Base-by-base conservation (phyloP, 1,140 invertebrate genomes). In the Lerema accius region DNA sequence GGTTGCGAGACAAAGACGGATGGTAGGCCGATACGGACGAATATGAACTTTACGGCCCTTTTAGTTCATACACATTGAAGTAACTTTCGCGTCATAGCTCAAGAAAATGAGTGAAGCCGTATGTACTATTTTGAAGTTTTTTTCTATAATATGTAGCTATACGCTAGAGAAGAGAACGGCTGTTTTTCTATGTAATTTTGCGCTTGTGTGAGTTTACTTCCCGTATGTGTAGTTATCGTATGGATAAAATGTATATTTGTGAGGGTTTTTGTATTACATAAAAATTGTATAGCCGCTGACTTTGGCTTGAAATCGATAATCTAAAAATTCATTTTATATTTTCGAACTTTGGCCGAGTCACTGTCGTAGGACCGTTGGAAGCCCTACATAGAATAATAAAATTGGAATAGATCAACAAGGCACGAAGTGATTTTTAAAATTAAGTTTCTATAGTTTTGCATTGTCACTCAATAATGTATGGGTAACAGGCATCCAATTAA, bases 81-180 rank as follows among this genome's bases (percentile, higher is more conserved):
- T 67, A 64, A 80, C 70, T 79, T 73, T 86, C 73, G 67, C 66
- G 63, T 85, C 74, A 61, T 69, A 59, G 43, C 48, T 39, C 49
- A 68, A 69, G 69, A 76, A 79, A 78, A 73, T 74, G 67, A 82
- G 67, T 64, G 84, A 87, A 86, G 84, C 83, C 80, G 63, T 88
- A n/a, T n/a, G n/a, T n/a, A 88, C 80, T 86, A 90, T 89, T 90
- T 89, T 89, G 82, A 90, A 87, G 83, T 89, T 90, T 87, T 78
- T 85, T 78, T 76, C 76, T 85, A 89, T 84, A 80, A 53, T 75
- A 82, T 64, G 73, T 82, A 74, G 55, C 55, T 78, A 86, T 75
- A 78, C 42, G 61, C 73, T 80, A 81, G 73, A 76, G 80, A 79
- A 73, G 82, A 84, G 83, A 86, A 83, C 78, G 83, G 82, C 80